A percentile compares a stretch with the other conserved stretches of the same genome.
phyloP scores from a whole-genome alignment of 2,113 vertebrate genomes.

The Megaptera novaeangliae region DNA sequence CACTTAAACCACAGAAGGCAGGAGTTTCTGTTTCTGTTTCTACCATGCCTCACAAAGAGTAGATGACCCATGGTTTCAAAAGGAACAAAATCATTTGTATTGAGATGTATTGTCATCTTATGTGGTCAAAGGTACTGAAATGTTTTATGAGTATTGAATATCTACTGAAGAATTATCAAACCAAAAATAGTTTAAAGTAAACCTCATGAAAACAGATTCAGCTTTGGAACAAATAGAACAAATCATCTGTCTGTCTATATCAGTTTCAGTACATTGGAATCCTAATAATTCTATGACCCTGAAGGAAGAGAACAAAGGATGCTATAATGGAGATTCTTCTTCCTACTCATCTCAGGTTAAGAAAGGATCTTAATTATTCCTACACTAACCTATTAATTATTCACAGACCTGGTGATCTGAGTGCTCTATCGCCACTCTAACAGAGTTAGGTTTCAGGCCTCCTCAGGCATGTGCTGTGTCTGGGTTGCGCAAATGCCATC shows the following conservation, averaged over 20 bases:
- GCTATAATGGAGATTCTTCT: not conserved
- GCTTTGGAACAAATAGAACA: not conserved
- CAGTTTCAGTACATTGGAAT: not conserved
- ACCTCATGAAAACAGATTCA: not conserved
- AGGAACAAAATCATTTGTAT: not conserved
- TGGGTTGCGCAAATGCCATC: not conserved
- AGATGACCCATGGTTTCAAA: not conserved
- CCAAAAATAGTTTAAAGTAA: not conserved
- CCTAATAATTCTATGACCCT: not conserved
- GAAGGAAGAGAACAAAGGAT: not conserved
- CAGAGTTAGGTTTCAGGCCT: not conserved
- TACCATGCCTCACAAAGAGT: not conserved
- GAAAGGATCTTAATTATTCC: constrained; percentile 47
- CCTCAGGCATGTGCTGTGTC: not conserved
- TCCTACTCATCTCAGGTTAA: not conserved
- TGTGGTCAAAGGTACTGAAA: not conserved
- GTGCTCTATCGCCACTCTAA: not conserved
- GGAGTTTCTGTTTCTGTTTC: not conserved
- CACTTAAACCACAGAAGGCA: not conserved
- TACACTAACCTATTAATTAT: constrained; percentile 17
- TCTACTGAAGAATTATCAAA: not conserved
- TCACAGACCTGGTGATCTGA: not conserved
- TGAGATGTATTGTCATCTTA: not conserved
- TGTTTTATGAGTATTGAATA: not conserved
- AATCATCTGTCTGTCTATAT: not conserved